Percentiles rank a stretch among this genome's conserved stretches.
Conservation (phyloP, 2,113 vertebrate species). For the Parus major region DNA sequence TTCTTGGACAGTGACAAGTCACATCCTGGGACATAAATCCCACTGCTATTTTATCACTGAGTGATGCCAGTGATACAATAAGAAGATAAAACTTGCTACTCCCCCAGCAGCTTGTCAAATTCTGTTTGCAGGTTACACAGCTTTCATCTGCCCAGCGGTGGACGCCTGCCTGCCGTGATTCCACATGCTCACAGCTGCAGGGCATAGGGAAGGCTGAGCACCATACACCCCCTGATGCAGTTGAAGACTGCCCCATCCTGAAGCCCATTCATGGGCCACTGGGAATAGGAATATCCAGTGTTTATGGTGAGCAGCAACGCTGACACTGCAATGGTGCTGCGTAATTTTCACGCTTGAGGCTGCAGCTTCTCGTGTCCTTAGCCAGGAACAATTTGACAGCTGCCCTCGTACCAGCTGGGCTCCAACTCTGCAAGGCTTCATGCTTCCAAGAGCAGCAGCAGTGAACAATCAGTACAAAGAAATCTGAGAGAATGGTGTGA, state of each 20-base stretch:
- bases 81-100: background rate
- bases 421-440: background rate
- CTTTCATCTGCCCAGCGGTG: background rate
- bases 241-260: rapidly evolving
- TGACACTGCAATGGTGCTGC: rapidly evolving
- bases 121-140: background rate
- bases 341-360: background rate
- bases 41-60: background rate
- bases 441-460: background rate
- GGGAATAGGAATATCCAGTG: rapidly evolving
- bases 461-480: background rate
- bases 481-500: background rate
- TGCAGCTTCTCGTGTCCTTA: background rate
- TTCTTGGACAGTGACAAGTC: background rate
- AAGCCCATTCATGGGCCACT: rapidly evolving
- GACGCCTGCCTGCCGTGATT: rapidly evolving
- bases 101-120: background rate
- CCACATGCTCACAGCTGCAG: background rate
- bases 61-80: background rate
- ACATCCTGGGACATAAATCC: background rate
- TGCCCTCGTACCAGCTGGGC: rapidly evolving
- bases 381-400: background rate
- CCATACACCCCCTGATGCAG: background rate
- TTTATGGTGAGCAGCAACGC: background rate
- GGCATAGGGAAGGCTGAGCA: rapidly evolving